Base-by-base conservation (phyloP, 2,888 invertebrate species). In the Choristoneura rosaceana region DNA sequence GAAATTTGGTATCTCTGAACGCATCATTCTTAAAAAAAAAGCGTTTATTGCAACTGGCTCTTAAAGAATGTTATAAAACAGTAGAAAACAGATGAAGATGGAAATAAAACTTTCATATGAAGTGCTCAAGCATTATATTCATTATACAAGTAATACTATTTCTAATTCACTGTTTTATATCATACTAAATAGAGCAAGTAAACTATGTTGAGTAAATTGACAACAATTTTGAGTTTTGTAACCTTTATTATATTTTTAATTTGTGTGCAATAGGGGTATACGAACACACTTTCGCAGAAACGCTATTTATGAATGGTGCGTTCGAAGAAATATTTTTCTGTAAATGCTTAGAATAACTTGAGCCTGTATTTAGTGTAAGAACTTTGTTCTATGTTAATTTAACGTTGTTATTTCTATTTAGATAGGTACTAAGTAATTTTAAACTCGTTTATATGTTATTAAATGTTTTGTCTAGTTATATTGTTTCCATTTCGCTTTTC, bases 391-490 rank as follows among this genome's bases (percentile, higher is more conserved):
- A 55, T 25, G 25, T 55, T 55, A 38, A 38, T 38, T 38, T 38
- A 38, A 38, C 38, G 38, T 38, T 38, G 38, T 38, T 38, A 55
- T 25, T 2, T 25, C 12, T 55, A 55, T 55, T 55, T 55, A 9
- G n/a, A n/a, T 45, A 50, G 25, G 17, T 14, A 55, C 4, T 25
- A 12, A 55, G 9, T 55, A 55, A 7, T 55, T 25, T 9, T 25
- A 17, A 52, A 17, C 25, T 55, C 17, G 55, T 55, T 25, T 55
- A 55, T 55, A 55, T 55, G 25, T 55, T 55, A 55, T 25, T 55
- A 55, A 55, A 55, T 55, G 55, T 55, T 17, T 55, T 55, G 3
- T 52, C 15, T 52, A 15, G 50, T 50, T 52, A 2, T 17, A 17
- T 52, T 5, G 2, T 52, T 52, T 52, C 7, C 3, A n/a, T 47